Conservation (phyloP, 2,888 invertebrate species). For the Agrotis puta region DNA sequence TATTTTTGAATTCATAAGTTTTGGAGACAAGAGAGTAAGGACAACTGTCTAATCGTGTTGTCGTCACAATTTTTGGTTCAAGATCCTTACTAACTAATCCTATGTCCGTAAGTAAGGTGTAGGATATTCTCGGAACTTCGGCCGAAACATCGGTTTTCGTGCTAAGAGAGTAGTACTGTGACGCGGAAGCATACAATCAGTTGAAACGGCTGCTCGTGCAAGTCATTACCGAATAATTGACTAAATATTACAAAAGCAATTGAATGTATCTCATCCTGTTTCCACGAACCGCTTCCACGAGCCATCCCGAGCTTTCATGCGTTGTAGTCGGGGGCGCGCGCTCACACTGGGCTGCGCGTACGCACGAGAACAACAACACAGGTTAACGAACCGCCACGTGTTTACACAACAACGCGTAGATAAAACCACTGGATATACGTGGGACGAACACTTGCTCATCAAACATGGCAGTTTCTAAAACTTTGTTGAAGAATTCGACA, state of each 20-base stretch:
- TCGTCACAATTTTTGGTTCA: too few relatives aligned
- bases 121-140: too few relatives aligned
- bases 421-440: conserved; percentile 62
- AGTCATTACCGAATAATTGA: conserved; percentile 30
- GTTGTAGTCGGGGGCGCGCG: conserved; percentile 54
- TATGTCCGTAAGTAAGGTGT: too few relatives aligned
- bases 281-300: conserved; percentile 48
- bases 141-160: too few relatives aligned
- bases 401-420: conserved; percentile 76
- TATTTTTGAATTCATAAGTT: too few relatives aligned
- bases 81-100: too few relatives aligned
- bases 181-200: conserved; percentile 19
- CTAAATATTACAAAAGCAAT: conserved; percentile 36
- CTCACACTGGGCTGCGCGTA: conserved; percentile 66
- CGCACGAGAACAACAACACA: conserved; percentile 70
- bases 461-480: conserved; percentile 17
- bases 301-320: conserved; percentile 37
- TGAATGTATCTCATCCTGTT: conserved; percentile 41
- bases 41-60: too few relatives aligned
- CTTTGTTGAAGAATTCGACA: conserved; percentile 7
- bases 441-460: conserved; percentile 42
- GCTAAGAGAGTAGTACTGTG: too few relatives aligned
- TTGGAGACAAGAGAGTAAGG: too few relatives aligned
- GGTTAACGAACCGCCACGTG: conserved; percentile 84
- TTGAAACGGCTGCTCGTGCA: conserved; percentile 17